Conservation (phyloP, 2,113 vertebrate genomes). For the Telmatochromis sp. region DNA sequence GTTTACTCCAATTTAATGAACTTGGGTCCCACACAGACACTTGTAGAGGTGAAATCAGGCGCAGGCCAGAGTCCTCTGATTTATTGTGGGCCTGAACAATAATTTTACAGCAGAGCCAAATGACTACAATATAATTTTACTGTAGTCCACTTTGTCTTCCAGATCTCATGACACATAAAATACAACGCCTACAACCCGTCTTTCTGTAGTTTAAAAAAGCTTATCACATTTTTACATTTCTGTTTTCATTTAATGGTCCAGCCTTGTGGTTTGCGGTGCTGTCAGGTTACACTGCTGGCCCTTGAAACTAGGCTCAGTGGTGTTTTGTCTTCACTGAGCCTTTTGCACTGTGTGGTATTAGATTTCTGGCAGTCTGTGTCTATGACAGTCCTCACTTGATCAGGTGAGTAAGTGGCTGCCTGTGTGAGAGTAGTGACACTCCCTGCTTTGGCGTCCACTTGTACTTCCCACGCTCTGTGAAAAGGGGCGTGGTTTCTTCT, state of each 20-base stretch:
- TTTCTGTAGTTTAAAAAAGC: background rate
- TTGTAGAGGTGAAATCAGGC: background rate
- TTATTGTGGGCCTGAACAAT: background rate
- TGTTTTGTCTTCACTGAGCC: slow-evolving; percentile 28
- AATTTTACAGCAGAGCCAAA: background rate
- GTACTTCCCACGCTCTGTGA: slow-evolving; percentile 58
- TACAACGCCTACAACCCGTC: background rate
- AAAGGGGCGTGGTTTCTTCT: slow-evolving; percentile 24
- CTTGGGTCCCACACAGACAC: background rate
- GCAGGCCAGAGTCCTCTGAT: background rate
- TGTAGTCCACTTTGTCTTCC: background rate
- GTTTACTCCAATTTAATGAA: background rate
- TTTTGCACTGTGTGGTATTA: slow-evolving; percentile 31
- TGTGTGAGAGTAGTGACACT: slow-evolving; percentile 41
- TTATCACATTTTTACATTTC: background rate
- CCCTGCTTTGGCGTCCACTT: slow-evolving; percentile 34
- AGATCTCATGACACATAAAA: background rate
- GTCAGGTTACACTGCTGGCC: slow-evolving; percentile 21
- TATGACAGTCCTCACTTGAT: slow-evolving; percentile 34
- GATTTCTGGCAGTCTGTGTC: slow-evolving; percentile 47
- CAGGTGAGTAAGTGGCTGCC: slow-evolving; percentile 34
- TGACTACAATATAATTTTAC: background rate
- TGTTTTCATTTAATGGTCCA: background rate
- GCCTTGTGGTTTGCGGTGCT: background rate
- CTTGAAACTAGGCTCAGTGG: slow-evolving; percentile 9